A percentile compares a stretch with the other conserved stretches of the same genome.
Evolutionary conservation across 2,113 vertebrate species (phyloP).

Genomic region (Dipodomys merriami): DNA sequence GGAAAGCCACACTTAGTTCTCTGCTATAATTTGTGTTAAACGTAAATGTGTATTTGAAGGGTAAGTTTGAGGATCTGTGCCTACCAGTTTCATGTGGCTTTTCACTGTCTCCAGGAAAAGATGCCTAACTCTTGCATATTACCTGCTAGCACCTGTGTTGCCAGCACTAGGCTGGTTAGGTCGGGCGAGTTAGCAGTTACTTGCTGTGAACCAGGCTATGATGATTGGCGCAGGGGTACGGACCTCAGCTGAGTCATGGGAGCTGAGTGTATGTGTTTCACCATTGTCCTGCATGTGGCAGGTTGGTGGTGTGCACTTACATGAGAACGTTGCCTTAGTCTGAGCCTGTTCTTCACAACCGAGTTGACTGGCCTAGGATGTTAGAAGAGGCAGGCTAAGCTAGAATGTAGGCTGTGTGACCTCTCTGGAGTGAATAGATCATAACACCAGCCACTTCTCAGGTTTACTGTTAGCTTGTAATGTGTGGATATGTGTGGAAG

Average conservation of each 20-base stretch:
- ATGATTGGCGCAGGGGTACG: constrained; percentile 79
- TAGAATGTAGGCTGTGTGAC: too few species aligned
- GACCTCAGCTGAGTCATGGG: constrained; percentile 79
- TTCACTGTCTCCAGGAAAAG: neutral
- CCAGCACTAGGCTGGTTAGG: neutral
- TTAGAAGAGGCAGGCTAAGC: neutral
- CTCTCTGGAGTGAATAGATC: neutral
- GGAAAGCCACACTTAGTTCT: neutral
- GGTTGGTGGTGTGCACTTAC: constrained; percentile 42
- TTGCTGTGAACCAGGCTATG: constrained; percentile 59
- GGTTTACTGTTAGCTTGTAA: too few species aligned
- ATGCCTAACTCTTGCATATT: neutral
- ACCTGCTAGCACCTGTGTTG: neutral
- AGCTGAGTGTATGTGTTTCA: constrained; percentile 74
- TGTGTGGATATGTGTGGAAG: too few species aligned
- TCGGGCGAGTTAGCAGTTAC: neutral
- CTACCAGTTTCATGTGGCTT: neutral
- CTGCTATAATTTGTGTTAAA: neutral
- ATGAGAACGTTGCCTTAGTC: constrained; percentile 76
- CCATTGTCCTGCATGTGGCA: constrained; percentile 71
- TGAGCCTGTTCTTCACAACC: constrained; percentile 70
- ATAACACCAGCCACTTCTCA: neutral
- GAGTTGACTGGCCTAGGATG: neutral
- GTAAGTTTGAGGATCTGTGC: neutral
- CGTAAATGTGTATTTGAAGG: neutral